These are phyloP conservation scores for Gnathonemus longibarbis DNA, from an alignment of 2,113 vertebrate species.

Conservation along the genomic window DNA sequence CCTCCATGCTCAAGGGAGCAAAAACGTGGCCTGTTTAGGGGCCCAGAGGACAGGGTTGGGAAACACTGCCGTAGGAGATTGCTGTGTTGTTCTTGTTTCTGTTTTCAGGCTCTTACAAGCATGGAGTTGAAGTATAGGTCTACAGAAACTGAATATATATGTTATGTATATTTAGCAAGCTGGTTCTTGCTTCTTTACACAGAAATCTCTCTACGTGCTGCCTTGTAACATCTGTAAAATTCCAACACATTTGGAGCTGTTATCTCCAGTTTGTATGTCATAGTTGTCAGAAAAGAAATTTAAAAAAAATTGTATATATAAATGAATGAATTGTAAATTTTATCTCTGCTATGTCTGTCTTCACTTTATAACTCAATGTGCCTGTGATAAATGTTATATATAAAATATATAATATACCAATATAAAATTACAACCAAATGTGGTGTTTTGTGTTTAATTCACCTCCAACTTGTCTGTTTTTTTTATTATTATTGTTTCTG, in stretches of 20 bases:
- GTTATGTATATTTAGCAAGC: slow-evolving; percentile 70
- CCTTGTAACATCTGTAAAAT: slow-evolving; percentile 48
- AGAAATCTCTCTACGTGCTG: slow-evolving; percentile 63
- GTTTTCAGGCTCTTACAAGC: slow-evolving; percentile 14
- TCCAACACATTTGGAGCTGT: slow-evolving; percentile 36
- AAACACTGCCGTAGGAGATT: neutral
- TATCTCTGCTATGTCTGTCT: slow-evolving; percentile 68
- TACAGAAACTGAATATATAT: slow-evolving; percentile 29
- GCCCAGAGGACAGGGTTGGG: neutral
- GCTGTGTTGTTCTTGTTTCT: neutral
- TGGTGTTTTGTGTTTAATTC: slow-evolving; percentile 26
- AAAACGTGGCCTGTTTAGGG: neutral
- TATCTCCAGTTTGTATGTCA: slow-evolving; percentile 64
- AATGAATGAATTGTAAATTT: slow-evolving; percentile 84
- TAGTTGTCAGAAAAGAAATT: slow-evolving; percentile 54
- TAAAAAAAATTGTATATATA: slow-evolving; percentile 76
- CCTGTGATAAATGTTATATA: slow-evolving; percentile 91
- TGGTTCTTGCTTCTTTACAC: slow-evolving; percentile 84
- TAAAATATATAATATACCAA: slow-evolving; percentile 74
- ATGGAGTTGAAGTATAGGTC: slow-evolving; percentile 26
- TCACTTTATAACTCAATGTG: slow-evolving; percentile 63
- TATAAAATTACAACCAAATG: slow-evolving; percentile 57
- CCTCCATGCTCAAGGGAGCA: neutral
- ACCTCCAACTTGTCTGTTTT: neutral
- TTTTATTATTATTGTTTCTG: neutral